Base-by-base conservation (phyloP, 2,888 invertebrate genomes). In the Erebia palarica region DNA sequence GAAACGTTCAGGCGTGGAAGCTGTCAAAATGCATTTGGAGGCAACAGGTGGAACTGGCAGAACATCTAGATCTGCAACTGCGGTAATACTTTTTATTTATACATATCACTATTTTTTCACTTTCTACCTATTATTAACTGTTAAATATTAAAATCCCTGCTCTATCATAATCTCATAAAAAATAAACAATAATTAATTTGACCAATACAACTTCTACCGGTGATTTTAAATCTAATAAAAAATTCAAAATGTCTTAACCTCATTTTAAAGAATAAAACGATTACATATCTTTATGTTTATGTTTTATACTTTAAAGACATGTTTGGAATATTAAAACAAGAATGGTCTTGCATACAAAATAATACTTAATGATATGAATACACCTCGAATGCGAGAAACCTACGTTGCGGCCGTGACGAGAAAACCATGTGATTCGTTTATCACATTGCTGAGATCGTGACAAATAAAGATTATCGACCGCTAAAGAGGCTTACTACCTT, bases 1-100 rank as follows among this genome's bases (percentile, higher is more conserved):
- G 21, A 93, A 93, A 79, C 82, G 93, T 63, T 92, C 93, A 11
- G 93, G 93, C 2, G 79, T 92, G 55, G 93, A 92, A 36, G 93
- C 93, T 49, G 93, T 93, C 16, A 92, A 91, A 77, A 79, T 93
- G 59, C 90, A 93, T 76, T 81, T 92, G 55, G 73, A 92, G 75
- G 80, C 80, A 42, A 92, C 92, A 3, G 92, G 92, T 49, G 85
- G 87, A 70, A 91, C 89, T 16, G 93, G 93, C n/a, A 85, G 93
- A 70, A 84, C 89, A 16, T 93, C 93, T 14, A 86, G 93, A 71
- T 93, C 93, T 70, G 93, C 93, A 16, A 90, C 92, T 68, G 76
- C 93, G 81, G 93, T 93, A 86, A 72, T 44, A 47, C 13, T 4
- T 13, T 69, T 27, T 36, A 7, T 58, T 10, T 49, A 59, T 55